Evolutionary conservation across 2,797 vertebrate genomes (phyloP), one percentile per base, ranked within the genome.

Genomic region (Karalla daura): DNA sequence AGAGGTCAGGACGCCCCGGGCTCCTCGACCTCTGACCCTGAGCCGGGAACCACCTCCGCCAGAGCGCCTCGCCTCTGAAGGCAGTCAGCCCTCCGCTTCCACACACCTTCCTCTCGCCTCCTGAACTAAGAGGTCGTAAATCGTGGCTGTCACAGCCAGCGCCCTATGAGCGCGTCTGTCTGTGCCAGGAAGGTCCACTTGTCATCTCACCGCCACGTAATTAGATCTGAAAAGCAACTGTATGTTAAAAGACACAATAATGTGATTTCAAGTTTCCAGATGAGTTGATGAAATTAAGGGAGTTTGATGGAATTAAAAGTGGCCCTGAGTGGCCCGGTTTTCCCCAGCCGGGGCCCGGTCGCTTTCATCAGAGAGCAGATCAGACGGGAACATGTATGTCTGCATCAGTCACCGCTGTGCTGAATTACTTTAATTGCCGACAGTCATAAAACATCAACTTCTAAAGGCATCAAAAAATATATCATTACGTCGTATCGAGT

Each of bases 231-330:
- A 64, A 75, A 72, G 60, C 58, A 61, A 85, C 36, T 39, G 63
- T 46, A 82, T 71, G 80, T 85, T 70, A 76, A 88, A 83, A 76
- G 76, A 80, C 27, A 63, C 70, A 78, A 81, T 90, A 83, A 88
- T 80, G 69, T 41, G 53, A 87, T 89, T 85, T 84, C 30, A 53
- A 70, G 61, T 78, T 83, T 79, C 54, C 58, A 70, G 68, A 84
- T 70, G 65, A 75, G 70, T 27, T 81, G 62, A 91, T 76, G 52
- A 68, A 82, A 74, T 88, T 68, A 74, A 62, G 56, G 32, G 9
- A 21, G 46, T 65, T 63, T 81, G 68, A 85, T 66, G 45, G 45
- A 70, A 81, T 88, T 81, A 84, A 67, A 87, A 72, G 40, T 1
- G 6, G 24, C 15, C 18, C 41, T 32, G 49, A 78, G 64, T 74